Evolutionary conservation across 2,888 invertebrate genomes (phyloP), one percentile per base, ranked within the genome.

Genomic region (Drosophila testacea): DNA sequence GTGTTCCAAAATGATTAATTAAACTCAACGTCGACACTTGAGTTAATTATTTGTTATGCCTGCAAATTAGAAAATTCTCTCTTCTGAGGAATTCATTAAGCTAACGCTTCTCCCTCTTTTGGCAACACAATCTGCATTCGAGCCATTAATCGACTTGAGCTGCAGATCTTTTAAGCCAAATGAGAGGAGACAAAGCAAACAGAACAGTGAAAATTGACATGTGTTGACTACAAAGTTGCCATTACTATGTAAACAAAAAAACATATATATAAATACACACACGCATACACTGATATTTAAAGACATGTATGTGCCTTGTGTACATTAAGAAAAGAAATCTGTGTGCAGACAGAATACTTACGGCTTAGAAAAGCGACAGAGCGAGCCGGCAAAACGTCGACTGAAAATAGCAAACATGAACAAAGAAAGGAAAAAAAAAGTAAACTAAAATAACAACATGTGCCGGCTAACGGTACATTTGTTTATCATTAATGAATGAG

Each of bases 401-500:
- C 36, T 47, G 60, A 63, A 68, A 50, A 67, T 36, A 72, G 62
- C 51, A 74, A 71, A 64, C 42, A 39, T 46, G 59, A 28, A 42
- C 10, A 42, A 54, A 55, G 34, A 59, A 52, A 41, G 56, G 16
- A 16, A 16, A 16, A 16, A 16, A 50, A 61, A 57, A 48, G 46
- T 36, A 48, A 65, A 69, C 22, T 22, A 22, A 22, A 22, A 51
- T 51, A 67, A 81, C 63, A 56, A 71, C 76, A 75, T 78, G 61
- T 81, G 60, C 64, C 55, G 69, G 54, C 51, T 83, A 88, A 74
- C 88, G 70, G 88, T 64, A 51, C 68, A 69, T 70, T 77, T 77
- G 83, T 72, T 84, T 69, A 73, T 64, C 68, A 73, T 79, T 68
- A 71, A 65, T 65, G 55, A 71, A 65, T 65, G 55, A 68, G 59